phyloP scores from a whole-genome alignment of 2,797 vertebrate genomes.

The Lithobates pipiens region DNA sequence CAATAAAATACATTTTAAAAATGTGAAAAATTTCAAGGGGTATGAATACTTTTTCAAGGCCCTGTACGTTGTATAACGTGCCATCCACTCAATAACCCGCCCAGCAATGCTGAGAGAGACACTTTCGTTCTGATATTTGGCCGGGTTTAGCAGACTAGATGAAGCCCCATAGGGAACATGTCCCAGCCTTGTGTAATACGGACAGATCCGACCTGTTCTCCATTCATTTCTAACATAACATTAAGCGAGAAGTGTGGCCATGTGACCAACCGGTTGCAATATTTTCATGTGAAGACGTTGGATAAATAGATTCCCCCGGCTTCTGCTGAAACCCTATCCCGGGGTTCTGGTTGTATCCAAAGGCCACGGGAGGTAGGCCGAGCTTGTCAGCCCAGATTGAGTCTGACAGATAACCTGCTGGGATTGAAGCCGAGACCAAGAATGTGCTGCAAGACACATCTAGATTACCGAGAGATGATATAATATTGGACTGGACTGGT shows the following conservation, averaged over 20 bases:
- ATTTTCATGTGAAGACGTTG: conserved; percentile 37
- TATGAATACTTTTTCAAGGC: too few relatives aligned
- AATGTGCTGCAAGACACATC: conserved; percentile 55
- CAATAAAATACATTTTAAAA: too few relatives aligned
- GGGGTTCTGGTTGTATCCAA: conserved; percentile 48
- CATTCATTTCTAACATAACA: not conserved
- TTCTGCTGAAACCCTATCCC: conserved; percentile 52
- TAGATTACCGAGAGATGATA: conserved; percentile 49
- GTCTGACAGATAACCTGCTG: conserved; percentile 59
- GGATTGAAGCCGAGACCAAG: conserved; percentile 46
- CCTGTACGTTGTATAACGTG: too few relatives aligned
- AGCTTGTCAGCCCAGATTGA: conserved; percentile 56
- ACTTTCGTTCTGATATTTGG: not conserved
- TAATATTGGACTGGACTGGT: conserved; percentile 40
- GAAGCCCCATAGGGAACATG: not conserved
- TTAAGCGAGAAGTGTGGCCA: not conserved
- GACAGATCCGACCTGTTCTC: conserved; percentile 5
- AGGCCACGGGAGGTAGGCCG: conserved; percentile 41
- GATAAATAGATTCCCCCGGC: conserved; percentile 15
- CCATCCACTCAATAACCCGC: too few relatives aligned
- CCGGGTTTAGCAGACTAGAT: too few relatives aligned
- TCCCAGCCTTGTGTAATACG: not conserved
- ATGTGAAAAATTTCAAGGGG: too few relatives aligned
- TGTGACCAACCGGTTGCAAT: conserved; percentile 2
- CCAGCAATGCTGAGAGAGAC: too few relatives aligned